phyloP scores from a whole-genome alignment of 2,797 vertebrate genomes.

The Protosalanx chinensis region DNA sequence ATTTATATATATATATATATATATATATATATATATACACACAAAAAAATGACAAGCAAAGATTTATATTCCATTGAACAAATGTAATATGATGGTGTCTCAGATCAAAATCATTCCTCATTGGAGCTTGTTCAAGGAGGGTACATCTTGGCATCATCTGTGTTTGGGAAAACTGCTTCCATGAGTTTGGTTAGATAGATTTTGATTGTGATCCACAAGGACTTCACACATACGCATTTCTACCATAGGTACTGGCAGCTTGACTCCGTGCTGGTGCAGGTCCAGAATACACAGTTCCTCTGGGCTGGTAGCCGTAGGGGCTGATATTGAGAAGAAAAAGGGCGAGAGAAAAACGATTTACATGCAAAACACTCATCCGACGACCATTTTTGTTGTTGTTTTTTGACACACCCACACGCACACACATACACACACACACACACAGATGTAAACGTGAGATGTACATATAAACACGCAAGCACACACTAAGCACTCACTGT shows the following conservation, averaged over 20 bases:
- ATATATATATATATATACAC: too few species aligned
- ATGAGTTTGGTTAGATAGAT: not conserved
- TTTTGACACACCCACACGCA: not conserved
- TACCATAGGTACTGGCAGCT: slow-evolving; percentile 69
- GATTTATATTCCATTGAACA: not conserved
- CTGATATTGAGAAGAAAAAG: slow-evolving; percentile 28
- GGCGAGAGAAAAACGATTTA: slow-evolving; percentile 19
- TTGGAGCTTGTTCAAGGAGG: not conserved
- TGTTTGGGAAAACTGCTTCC: not conserved
- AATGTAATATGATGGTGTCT: not conserved
- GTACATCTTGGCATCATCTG: not conserved
- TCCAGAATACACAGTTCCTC: slow-evolving; percentile 70
- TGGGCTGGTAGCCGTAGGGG: slow-evolving; percentile 24
- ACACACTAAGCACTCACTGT: slow-evolving; percentile 57
- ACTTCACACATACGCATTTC: slow-evolving; percentile 75
- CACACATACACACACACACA: not conserved
- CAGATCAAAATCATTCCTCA: not conserved
- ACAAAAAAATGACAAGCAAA: not conserved
- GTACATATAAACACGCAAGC: not conserved
- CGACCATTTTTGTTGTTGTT: not conserved
- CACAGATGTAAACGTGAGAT: not conserved
- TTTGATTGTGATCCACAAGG: not conserved
- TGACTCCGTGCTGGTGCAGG: slow-evolving; percentile 58
- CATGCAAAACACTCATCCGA: not conserved
- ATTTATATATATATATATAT: too few species aligned